These are phyloP conservation scores for Microchirus variegatus DNA, from an alignment of 2,797 vertebrate genomes.

Conservation along the genomic window DNA sequence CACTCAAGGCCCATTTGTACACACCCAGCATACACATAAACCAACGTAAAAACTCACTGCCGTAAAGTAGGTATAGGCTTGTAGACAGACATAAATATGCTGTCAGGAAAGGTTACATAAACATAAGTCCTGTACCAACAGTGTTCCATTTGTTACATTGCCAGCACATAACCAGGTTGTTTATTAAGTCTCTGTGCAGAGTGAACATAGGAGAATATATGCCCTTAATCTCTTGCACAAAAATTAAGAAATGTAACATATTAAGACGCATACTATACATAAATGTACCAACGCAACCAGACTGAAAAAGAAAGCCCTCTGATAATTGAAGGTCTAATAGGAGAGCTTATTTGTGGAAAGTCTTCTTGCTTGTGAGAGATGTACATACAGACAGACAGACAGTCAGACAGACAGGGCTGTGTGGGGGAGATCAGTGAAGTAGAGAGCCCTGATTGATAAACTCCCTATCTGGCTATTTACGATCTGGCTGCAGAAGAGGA, in stretches of 20 bases:
- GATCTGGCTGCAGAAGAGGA: conserved; percentile 95
- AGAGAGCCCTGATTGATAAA: conserved; percentile 94
- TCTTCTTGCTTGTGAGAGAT: conserved; percentile 42
- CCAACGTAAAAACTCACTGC: conserved; percentile 41
- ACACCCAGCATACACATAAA: conserved; percentile 56
- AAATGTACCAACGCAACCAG: conserved; percentile 5
- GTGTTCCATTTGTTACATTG: conserved; percentile 50
- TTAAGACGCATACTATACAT: conserved; percentile 15
- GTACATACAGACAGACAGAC: conserved; percentile 62
- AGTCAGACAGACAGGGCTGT: conserved; percentile 81
- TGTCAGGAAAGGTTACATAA: conserved; percentile 62
- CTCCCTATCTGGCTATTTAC: conserved; percentile 99
- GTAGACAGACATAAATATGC: conserved; percentile 57
- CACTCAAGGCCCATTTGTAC: conserved; percentile 70
- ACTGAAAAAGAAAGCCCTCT: conserved; percentile 27
- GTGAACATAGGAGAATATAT: conserved; percentile 8
- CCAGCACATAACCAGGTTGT: conserved; percentile 4
- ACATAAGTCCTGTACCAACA: conserved; percentile 55
- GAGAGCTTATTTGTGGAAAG: conserved; percentile 56
- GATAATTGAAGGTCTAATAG: conserved; percentile 44
- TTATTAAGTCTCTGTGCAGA: conserved; percentile 6
- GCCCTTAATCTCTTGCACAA: conserved; percentile 12
- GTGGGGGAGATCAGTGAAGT: conserved; percentile 85
- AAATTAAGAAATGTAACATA: conserved; percentile 23
- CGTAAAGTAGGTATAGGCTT: conserved; percentile 46